Evolutionary conservation across 2,797 vertebrate species (phyloP), one percentile per base, ranked within the genome.

Genomic region (Peromyscus melanophrys): DNA sequence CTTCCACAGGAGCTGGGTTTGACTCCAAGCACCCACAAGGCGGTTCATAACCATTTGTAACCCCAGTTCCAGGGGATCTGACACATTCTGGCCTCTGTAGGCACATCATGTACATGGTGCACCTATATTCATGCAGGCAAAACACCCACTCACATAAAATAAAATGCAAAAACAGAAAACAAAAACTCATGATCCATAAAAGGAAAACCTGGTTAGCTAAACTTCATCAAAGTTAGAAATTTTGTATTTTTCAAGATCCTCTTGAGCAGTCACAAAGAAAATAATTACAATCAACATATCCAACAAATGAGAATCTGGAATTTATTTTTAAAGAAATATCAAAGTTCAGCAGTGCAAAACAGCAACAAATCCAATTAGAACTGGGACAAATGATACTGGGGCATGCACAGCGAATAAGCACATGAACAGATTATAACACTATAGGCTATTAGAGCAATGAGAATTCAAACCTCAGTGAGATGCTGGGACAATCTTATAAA

Each of bases 81-180:
- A 65, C 2, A 65, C 82, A 46, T 23, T 49, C 3, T 49, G 57
- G 29, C 40, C 29, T 85, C 11, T 85, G 19, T 49, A 21, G 29
- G 61, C 29, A 65, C 0, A 46, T 0, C 17, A 7, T 34, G 29
- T 67, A 0, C 19, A 21, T 7, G 61, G 6, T 4, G 31, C 17
- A 23, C 0, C 0, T 34, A 19, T 17, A 34, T 23, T 1, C 27
- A 21, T 43, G 59, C 27, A 63, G 59, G 11, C 10, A 84, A 63
- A 63, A 83, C 27, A 31, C 16, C 4, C 16, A n/a, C 7, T 19
- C 16, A 31, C 23, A 21, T 65, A 31, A 43, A 65, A 84, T 34
- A 63, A 31, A 65, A 65, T 65, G 40, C 40, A 46, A 46, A 31
- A 67, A 7, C 29, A 43, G 21, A 85, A 78, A 34, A 34, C 19